A percentile compares a stretch with the other conserved stretches of the same genome.
Evolutionary conservation across 2,113 vertebrate species (phyloP).

Genomic region (Perca fluviatilis): DNA sequence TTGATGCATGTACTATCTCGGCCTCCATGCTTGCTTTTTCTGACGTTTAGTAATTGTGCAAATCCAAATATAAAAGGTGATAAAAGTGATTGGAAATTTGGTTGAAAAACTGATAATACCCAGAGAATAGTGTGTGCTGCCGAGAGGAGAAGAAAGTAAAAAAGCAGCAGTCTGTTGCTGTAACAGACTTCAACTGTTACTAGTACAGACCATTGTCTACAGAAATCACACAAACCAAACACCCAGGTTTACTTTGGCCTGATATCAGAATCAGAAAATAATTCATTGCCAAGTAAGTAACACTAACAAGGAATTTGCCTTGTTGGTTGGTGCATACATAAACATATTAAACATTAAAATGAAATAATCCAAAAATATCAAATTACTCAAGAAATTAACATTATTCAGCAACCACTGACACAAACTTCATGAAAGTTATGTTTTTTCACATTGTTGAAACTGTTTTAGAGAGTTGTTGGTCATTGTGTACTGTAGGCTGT

Average conservation of each 20-base stretch:
- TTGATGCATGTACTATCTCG: slow-evolving; percentile 38
- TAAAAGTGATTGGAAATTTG: slow-evolving; percentile 25
- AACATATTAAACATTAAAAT: too few species aligned
- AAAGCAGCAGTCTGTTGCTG: not conserved
- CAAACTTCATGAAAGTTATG: too few species aligned
- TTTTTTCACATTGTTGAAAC: not conserved
- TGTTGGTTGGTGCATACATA: too few species aligned
- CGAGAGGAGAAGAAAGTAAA: not conserved
- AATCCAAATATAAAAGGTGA: slow-evolving; percentile 39
- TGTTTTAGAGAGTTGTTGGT: not conserved
- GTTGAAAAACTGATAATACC: slow-evolving; percentile 27
- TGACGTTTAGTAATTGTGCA: slow-evolving; percentile 9
- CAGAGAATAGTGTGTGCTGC: slow-evolving; percentile 2
- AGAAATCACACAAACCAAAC: too few species aligned
- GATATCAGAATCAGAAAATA: too few species aligned
- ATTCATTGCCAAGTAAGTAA: too few species aligned
- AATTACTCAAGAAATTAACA: too few species aligned
- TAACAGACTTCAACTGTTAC: not conserved
- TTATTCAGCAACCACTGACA: too few species aligned
- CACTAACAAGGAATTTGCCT: too few species aligned
- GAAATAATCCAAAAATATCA: too few species aligned
- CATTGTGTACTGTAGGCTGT: not conserved
- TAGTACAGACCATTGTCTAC: not conserved
- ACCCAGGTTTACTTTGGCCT: too few species aligned
- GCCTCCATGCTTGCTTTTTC: slow-evolving; percentile 10